Conservation (phyloP, 1,140 invertebrate species). For the Achroia grisella region DNA sequence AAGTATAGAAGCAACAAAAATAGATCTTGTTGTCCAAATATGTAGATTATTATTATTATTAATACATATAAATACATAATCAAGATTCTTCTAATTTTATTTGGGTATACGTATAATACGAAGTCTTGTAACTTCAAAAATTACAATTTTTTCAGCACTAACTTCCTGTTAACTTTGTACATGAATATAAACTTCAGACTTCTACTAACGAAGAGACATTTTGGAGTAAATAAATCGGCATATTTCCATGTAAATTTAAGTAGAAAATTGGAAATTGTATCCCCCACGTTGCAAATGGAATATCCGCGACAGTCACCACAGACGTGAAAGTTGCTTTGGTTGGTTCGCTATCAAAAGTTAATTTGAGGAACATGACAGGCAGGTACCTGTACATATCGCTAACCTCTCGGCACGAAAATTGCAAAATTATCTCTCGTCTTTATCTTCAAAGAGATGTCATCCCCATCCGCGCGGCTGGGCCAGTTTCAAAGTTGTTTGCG, state of each 20-base stretch:
- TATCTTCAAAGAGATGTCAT: slow-evolving; percentile 72
- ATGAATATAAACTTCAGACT: too few relatives aligned
- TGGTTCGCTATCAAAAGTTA: slow-evolving; percentile 49
- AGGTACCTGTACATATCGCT: slow-evolving; percentile 39
- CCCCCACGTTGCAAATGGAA: slow-evolving; percentile 8
- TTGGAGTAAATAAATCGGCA: too few relatives aligned
- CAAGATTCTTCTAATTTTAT: too few relatives aligned
- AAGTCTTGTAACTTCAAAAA: too few relatives aligned
- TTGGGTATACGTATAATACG: too few relatives aligned
- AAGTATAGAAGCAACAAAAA: too few relatives aligned
- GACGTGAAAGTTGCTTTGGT: slow-evolving; percentile 28
- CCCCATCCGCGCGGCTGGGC: slow-evolving; percentile 48
- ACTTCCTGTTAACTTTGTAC: too few relatives aligned
- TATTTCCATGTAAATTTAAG: slow-evolving; percentile 16
- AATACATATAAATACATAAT: too few relatives aligned
- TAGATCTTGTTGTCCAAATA: too few relatives aligned
- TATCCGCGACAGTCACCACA: slow-evolving; percentile 22
- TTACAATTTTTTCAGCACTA: too few relatives aligned
- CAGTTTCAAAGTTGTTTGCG: slow-evolving; percentile 64
- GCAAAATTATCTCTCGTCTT: slow-evolving; percentile 67
- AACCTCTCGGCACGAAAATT: slow-evolving; percentile 58
- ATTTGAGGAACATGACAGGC: slow-evolving; percentile 49
- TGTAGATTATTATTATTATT: too few relatives aligned
- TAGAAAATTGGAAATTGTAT: slow-evolving; percentile 23
- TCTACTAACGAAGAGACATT: too few relatives aligned